Evolutionary conservation across 2,113 vertebrate species (phyloP), one percentile per base, ranked within the genome.

Genomic region (Cyanocitta stelleri): DNA sequence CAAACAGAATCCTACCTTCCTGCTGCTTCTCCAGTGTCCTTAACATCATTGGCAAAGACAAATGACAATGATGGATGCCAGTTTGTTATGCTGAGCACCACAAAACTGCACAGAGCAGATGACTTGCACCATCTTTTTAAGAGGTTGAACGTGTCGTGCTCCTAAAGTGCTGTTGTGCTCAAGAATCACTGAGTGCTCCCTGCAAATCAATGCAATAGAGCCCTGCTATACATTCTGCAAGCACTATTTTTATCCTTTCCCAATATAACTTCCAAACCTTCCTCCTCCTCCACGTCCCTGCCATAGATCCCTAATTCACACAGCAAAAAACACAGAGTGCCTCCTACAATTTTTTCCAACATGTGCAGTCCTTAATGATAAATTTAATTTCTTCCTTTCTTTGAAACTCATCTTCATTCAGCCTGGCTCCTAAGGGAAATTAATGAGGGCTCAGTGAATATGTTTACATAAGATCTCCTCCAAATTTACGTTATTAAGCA

Each of bases 401-500:
- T 77, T 87, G 74, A 82, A 75, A 90, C 61, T 86, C 86, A 96
- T 92, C 86, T 64, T 84, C 64, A 87, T 95, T 94, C 90, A 93
- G 76, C 69, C 56, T 86, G 72, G 48, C 79, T 96, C 95, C 90
- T 85, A n/a, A 49, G 91, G 94, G 96, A 95, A 94, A 96, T 96
- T 90, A 95, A 93, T 73, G 74, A 96, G 51, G 4, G 61, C 62
- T 89, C 63, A 17, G 54, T 89, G 89, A 95, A 85, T 91, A 87
- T 69, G 89, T 96, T 96, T 96, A 96, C 84, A 67, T 93, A 96
- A 96, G 85, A 85, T 55, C 62, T 81, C 58, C 83, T 95, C 69
- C 85, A 84, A 84, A 95, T 93, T 91, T 92, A 82, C 19, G n/a
- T 84, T 92, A 72, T 91, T 85, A 90, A 91, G 69, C 66, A 75